phyloP scores from a whole-genome alignment of 1,140 invertebrate species.

The Brachionus manjavacas region DNA sequence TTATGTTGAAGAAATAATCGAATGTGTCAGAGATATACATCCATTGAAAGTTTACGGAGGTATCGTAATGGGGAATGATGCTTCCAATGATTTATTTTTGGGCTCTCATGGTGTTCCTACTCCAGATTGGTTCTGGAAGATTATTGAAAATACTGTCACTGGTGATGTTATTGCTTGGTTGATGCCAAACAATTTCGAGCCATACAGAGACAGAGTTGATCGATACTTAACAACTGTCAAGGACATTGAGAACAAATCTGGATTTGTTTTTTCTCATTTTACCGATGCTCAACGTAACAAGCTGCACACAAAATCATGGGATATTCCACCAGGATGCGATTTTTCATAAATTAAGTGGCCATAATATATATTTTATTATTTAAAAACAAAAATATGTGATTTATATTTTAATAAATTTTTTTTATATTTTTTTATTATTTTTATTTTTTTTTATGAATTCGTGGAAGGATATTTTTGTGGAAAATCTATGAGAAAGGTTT shows the following conservation, averaged over 20 bases:
- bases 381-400: no score
- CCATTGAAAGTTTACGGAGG: not conserved
- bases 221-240: not conserved
- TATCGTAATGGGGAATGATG: not conserved
- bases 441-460: no score
- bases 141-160: not conserved
- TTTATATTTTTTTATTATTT: no score
- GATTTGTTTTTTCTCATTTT: not conserved
- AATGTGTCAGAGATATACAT: not conserved
- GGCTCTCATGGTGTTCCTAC: not conserved
- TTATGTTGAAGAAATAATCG: not conserved
- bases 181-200: not conserved
- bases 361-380: no score
- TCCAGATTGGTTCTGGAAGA: not conserved
- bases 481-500: no score
- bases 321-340: not conserved
- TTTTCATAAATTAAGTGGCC: not conserved
- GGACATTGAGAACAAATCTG: not conserved
- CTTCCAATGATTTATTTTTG: not conserved
- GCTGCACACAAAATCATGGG: not conserved
- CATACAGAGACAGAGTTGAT: not conserved
- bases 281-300: not conserved
- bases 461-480: no score
- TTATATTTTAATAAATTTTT: no score
- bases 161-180: not conserved